Evolutionary conservation across 2,888 invertebrate species (phyloP).

Genomic region (Chouioia cunea): DNA sequence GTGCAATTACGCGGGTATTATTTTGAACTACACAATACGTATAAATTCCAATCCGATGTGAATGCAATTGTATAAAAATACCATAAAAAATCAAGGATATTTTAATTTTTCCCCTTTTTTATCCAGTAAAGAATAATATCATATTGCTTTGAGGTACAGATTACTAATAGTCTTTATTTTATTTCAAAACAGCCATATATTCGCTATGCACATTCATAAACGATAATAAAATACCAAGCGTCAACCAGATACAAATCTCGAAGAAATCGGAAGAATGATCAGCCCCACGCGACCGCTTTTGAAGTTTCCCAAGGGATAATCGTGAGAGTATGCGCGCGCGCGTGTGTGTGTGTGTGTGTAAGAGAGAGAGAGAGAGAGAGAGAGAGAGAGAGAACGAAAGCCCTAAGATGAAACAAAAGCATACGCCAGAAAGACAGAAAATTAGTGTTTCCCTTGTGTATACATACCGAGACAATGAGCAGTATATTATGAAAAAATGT

Average conservation of each 20-base stretch:
- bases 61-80: too few relatives aligned
- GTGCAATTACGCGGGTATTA: too few relatives aligned
- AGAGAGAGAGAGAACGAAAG: slow-evolving; percentile 8
- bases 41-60: too few relatives aligned
- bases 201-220: not conserved
- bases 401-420: slow-evolving; percentile 35
- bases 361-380: slow-evolving; percentile 4
- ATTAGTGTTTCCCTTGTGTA: slow-evolving; percentile 42
- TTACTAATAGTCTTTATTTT: too few relatives aligned
- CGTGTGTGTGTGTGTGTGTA: too few relatives aligned
- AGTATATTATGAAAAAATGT: slow-evolving; percentile 44
- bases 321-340: too few relatives aligned
- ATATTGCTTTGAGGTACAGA: too few relatives aligned
- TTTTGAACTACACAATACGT: too few relatives aligned
- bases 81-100: too few relatives aligned
- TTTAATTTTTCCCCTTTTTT: too few relatives aligned
- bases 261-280: slow-evolving; percentile 41
- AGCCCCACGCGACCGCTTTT: slow-evolving; percentile 41
- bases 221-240: not conserved
- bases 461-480: slow-evolving; percentile 37
- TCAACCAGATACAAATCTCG: slow-evolving; percentile 29
- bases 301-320: slow-evolving; percentile 30
- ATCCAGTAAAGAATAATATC: too few relatives aligned
- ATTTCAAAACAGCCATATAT: not conserved
- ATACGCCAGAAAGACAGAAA: slow-evolving; percentile 32